phyloP scores from a whole-genome alignment of 2,113 vertebrate species.

The Cichladusa arquata region DNA sequence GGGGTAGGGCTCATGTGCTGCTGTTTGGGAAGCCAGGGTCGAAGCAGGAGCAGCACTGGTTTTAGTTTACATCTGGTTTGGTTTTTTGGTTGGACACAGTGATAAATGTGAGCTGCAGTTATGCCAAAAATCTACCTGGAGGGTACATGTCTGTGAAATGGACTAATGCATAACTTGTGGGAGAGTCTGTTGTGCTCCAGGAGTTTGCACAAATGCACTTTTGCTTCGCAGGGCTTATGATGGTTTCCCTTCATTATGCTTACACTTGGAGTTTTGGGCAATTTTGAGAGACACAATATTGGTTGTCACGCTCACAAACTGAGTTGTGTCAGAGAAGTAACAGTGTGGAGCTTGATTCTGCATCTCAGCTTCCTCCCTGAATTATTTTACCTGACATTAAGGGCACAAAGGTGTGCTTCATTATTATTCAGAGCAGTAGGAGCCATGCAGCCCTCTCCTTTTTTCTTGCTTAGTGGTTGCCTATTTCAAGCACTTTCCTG shows the following conservation, averaged over 20 bases:
- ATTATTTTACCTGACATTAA: background rate
- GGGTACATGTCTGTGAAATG: background rate
- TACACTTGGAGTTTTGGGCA: background rate
- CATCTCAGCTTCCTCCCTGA: background rate
- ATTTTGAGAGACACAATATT: rapidly evolving
- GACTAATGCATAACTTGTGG: background rate
- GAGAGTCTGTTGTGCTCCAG: background rate
- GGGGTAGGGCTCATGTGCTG: background rate
- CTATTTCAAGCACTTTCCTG: background rate
- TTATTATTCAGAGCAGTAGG: background rate
- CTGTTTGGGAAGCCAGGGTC: background rate
- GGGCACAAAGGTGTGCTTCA: background rate
- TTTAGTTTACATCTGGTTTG: background rate
- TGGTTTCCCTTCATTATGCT: background rate
- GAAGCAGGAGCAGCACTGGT: background rate
- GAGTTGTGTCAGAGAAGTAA: background rate
- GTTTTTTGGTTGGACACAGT: background rate
- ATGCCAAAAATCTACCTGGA: background rate
- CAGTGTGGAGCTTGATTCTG: background rate
- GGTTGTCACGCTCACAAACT: background rate
- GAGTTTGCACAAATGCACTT: background rate
- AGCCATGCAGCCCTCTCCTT: background rate
- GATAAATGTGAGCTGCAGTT: background rate
- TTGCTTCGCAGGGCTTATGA: background rate
- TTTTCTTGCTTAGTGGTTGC: background rate